Base-by-base conservation (phyloP, 2,797 vertebrate species). In the Gallinago solitaria region DNA sequence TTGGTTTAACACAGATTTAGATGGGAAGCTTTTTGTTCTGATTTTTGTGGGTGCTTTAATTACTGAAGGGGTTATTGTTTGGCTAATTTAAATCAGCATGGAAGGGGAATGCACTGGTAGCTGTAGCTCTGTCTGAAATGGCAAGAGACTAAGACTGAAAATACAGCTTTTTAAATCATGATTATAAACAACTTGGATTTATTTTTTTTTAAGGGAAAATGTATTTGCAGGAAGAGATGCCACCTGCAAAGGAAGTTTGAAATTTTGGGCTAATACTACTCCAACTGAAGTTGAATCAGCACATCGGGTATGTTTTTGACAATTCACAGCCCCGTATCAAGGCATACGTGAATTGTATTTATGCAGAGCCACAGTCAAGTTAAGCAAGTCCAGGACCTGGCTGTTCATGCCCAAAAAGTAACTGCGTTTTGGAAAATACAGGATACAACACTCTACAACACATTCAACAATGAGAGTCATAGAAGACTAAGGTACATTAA, bases 31-130 rank as follows among this genome's bases (percentile, higher is more conserved):
- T 96, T 86, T 64, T 90, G 51, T 74, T 78, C 60, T 57, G 43
- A 41, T 45, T 95, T 95, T 79, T 45, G 50, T 11, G 21, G 30
- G 61, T 76, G 45, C 85, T 87, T 94, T 92, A 85, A 92, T 97
- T 82, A 95, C 77, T 53, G 59, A 89, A 88, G 9, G 10, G 16
- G 27, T 64, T 95, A 74, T 80, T 84, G 45, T 74, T 84, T 65
- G 75, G 80, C 41, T 93, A 74, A 84, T 92, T 90, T 89, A 87
- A 91, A 94, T 68, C 68, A 75, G 41, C 74, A 59, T 28, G 48
- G 81, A 90, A 83, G 11, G 25, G 33, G 41, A 90, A 77, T 80
- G 93, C 33, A 45, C 47, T 60, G n/a, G 53, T 73, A 93, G 54
- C 39, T 92, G 68, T 57, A 87, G 86, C 53, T 89, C 37, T 43